Percentiles rank a stretch among this genome's conserved stretches.
Conservation (phyloP, 2,888 invertebrate genomes). For the Mystacides longicornis region DNA sequence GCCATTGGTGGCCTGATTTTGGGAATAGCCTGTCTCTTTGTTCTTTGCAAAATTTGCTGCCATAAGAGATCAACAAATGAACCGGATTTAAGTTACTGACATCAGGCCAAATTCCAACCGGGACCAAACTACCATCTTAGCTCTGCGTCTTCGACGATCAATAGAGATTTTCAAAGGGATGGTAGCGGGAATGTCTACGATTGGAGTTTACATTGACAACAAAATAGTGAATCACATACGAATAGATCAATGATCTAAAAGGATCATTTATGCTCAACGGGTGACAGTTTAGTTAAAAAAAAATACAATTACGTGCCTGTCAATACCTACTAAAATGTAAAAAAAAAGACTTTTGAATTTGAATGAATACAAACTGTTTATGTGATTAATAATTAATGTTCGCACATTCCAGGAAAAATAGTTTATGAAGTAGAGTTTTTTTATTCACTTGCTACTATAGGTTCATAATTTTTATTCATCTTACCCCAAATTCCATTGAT, state of each 20-base stretch:
- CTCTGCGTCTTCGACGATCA: conserved; percentile 24
- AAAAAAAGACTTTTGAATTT: not conserved
- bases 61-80: conserved; percentile 52
- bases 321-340: not conserved
- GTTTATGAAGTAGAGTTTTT: too few relatives aligned
- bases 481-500: too few relatives aligned
- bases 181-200: conserved; percentile 41
- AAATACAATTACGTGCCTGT: not conserved
- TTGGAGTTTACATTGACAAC: conserved; percentile 48
- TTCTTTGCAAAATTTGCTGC: conserved; percentile 56
- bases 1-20: conserved; percentile 52
- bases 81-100: conserved; percentile 56
- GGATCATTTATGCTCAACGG: too few relatives aligned
- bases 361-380: not conserved
- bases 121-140: conserved; percentile 16
- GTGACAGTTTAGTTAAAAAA: too few relatives aligned
- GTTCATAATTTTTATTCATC: too few relatives aligned
- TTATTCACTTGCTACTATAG: too few relatives aligned
- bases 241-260: too few relatives aligned
- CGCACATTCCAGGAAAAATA: too few relatives aligned
- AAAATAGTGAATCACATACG: not conserved
- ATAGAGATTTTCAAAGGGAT: conserved; percentile 31
- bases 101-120: conserved; percentile 47
- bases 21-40: conserved; percentile 49
- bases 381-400: not conserved